Evolutionary conservation across 2,888 invertebrate genomes (phyloP).

Genomic region (Thereva unica): DNA sequence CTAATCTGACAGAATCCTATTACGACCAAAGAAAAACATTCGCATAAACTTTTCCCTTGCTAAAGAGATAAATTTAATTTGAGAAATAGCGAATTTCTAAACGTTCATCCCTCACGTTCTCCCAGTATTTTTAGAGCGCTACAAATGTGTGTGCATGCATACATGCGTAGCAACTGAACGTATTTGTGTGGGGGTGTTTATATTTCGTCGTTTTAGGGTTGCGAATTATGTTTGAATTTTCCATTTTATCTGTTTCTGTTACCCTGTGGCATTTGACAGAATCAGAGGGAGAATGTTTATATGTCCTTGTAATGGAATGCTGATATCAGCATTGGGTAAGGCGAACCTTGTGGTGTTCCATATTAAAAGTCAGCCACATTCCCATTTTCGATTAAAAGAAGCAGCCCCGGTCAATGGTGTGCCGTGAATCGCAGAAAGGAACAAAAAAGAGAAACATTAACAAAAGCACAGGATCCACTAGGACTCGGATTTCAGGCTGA

Average conservation of each 20-base stretch:
- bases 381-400: conserved; percentile 34
- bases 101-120: too few relatives aligned
- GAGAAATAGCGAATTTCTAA: neutral
- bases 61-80: conserved; percentile 16
- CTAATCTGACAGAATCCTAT: conserved; percentile 6
- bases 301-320: neutral
- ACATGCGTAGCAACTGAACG: neutral
- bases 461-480: neutral
- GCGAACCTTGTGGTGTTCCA: neutral
- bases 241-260: neutral
- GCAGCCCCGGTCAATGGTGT: neutral
- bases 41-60: neutral
- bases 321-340: neutral
- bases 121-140: too few relatives aligned
- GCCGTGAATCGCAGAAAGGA: neutral
- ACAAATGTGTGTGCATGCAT: too few relatives aligned
- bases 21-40: neutral
- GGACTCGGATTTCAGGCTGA: neutral
- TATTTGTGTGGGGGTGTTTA: conserved; percentile 5
- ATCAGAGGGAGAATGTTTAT: neutral
- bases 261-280: conserved; percentile 6
- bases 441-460: conserved; percentile 4
- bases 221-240: neutral
- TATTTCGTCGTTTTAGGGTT: neutral
- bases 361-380: conserved; percentile 31